These are phyloP conservation scores for Apus apus DNA, from an alignment of 2,113 vertebrate species.

Conservation along the genomic window DNA sequence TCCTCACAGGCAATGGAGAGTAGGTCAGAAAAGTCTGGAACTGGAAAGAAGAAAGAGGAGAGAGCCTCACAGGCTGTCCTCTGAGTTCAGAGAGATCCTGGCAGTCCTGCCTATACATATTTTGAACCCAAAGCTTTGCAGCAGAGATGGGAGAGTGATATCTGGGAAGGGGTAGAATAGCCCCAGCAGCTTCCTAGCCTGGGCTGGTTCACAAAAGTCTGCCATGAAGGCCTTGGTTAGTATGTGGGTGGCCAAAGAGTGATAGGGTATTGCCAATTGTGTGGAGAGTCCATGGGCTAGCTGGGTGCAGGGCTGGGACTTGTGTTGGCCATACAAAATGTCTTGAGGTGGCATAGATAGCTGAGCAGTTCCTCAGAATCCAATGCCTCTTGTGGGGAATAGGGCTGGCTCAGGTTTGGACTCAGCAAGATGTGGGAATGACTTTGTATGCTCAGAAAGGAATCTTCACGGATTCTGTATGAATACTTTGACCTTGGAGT, in stretches of 20 bases:
- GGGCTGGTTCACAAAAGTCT: background rate
- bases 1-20: fast-evolving
- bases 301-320: background rate
- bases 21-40: background rate
- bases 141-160: background rate
- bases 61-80: background rate
- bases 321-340: background rate
- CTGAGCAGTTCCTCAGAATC: background rate
- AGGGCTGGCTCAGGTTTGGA: background rate
- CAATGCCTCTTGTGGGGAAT: background rate
- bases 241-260: background rate
- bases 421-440: background rate
- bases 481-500: background rate
- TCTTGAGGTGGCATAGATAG: background rate
- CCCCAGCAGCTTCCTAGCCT: background rate
- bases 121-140: background rate
- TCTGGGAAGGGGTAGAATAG: background rate
- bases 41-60: background rate
- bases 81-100: background rate
- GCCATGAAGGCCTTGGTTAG: background rate
- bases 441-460: background rate
- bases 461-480: background rate
- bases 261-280: background rate
- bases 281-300: background rate
- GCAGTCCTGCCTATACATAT: background rate